Base-by-base conservation (phyloP, 2,113 vertebrate genomes). In the Dendrocopos noguchii region DNA sequence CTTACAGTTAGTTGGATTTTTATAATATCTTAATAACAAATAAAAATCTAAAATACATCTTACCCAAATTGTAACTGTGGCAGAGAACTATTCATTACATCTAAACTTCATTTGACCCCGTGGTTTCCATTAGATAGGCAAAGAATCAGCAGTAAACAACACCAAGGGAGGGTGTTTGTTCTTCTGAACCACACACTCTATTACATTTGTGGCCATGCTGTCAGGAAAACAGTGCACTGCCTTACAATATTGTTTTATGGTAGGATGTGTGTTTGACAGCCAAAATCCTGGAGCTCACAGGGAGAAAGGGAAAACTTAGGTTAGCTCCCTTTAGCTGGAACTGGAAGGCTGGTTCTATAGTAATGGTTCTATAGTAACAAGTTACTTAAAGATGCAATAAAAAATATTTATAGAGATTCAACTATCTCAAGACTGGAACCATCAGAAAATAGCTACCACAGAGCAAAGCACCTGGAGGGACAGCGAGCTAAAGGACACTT, bases 341-440 rank as follows among this genome's bases (percentile, higher is more conserved):
- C 1, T 76, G 61, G 47, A 59, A 56, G 28, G 46, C 56, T 36
- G 27, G n/a, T n/a, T n/a, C n/a, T n/a, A n/a, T n/a, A n/a, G n/a
- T n/a, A 87, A 73, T 47, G 7, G 28, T 72, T 85, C 60, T 64
- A 34, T 56, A 91, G 56, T 68, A 65, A 27, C 6, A 52, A 3
- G 4, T 12, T 84, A n/a, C 60, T 80, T 89, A 88, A 89, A 85
- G 56, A 73, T 24, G n/a, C 33, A 82, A 70, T 39, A 84, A 79
- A 88, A 91, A 87, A 44, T 87, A 92, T 86, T 95, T 92, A 63
- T 92, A 63, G 28, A 78, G 28, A 78, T 75, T 88, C 65, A 84
- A 19, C 72, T 59, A 31, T 33, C 57, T 74, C n/a, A 67, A 74
- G 31, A 28, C 36, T 80, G 74, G 47, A 34, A 59, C 57, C 76